phyloP scores from a whole-genome alignment of 2,113 vertebrate species.

The Rhea americana region DNA sequence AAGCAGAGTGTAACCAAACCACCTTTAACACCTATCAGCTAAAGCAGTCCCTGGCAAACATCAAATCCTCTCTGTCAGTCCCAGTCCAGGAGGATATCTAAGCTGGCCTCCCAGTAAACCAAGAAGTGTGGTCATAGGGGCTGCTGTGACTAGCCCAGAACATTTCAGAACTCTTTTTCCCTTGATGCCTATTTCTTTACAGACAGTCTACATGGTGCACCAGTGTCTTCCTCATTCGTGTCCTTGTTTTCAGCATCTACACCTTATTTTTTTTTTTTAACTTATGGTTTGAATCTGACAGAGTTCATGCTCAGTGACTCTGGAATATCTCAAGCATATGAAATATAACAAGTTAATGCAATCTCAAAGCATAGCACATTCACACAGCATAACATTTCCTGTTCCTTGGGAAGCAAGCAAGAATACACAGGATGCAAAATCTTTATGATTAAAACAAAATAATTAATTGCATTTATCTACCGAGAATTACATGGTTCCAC shows the following conservation, averaged over 20 bases:
- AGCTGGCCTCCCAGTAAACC: not conserved
- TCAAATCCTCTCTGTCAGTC: not conserved
- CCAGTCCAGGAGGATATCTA: not conserved
- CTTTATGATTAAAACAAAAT: not conserved
- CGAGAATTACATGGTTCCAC: not conserved
- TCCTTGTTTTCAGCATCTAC: not conserved
- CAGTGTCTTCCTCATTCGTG: not conserved
- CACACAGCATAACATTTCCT: not conserved
- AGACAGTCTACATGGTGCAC: not conserved
- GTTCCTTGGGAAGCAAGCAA: not conserved
- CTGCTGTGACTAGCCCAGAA: not conserved
- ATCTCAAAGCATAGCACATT: not conserved
- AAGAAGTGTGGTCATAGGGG: no score
- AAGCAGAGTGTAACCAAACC: not conserved
- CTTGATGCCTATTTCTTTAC: not conserved
- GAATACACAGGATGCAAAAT: not conserved
- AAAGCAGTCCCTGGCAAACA: accelerated
- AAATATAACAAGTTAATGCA: not conserved
- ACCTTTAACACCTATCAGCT: accelerated
- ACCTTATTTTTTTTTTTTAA: constrained; percentile 3
- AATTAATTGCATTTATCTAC: not conserved
- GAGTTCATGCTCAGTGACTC: constrained; percentile 25
- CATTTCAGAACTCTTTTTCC: not conserved
- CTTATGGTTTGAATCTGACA: not conserved
- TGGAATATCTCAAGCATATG: not conserved